phyloP scores from a whole-genome alignment of 2,888 invertebrate species.

The Xestia ashworthii region DNA sequence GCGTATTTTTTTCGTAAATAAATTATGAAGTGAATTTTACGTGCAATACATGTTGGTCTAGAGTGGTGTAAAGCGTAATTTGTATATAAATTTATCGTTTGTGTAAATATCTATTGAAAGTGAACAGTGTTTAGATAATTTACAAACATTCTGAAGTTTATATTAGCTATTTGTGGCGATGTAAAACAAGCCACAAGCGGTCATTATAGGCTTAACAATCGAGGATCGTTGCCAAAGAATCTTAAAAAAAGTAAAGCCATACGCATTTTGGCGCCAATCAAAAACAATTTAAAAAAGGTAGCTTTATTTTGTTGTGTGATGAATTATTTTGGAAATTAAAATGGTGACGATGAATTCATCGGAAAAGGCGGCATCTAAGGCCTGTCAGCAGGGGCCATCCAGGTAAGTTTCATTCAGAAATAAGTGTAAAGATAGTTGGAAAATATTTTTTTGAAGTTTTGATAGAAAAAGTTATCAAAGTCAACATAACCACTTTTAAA shows the following conservation, averaged over 20 bases:
- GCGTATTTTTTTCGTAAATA: conserved; percentile 50
- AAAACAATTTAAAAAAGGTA: conserved; percentile 44
- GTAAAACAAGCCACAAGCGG: conserved; percentile 59
- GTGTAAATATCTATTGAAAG: conserved; percentile 41
- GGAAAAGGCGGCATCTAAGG: conserved; percentile 89
- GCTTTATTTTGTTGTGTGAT: conserved; percentile 52
- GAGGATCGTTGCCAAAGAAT: conserved; percentile 54
- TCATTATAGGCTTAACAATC: conserved; percentile 44
- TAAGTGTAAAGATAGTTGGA: no score
- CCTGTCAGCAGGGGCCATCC: conserved; percentile 89
- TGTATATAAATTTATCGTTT: conserved; percentile 29
- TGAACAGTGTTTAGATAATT: conserved; percentile 58
- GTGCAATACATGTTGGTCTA: conserved; percentile 22
- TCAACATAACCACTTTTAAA: background rate
- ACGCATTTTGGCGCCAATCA: conserved; percentile 58
- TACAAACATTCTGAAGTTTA: conserved; percentile 48
- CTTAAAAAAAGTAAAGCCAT: conserved; percentile 41
- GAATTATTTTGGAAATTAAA: conserved; percentile 74
- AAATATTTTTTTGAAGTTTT: background rate
- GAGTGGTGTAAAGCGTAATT: conserved; percentile 29
- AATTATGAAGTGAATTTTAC: conserved; percentile 34
- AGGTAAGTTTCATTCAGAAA: conserved; percentile 72
- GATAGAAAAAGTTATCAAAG: background rate
- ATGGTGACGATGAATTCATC: conserved; percentile 90
- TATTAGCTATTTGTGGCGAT: conserved; percentile 66